These are phyloP conservation scores for Hypomecis atomaria DNA, from an alignment of 2,888 invertebrate genomes.

Conservation along the genomic window DNA sequence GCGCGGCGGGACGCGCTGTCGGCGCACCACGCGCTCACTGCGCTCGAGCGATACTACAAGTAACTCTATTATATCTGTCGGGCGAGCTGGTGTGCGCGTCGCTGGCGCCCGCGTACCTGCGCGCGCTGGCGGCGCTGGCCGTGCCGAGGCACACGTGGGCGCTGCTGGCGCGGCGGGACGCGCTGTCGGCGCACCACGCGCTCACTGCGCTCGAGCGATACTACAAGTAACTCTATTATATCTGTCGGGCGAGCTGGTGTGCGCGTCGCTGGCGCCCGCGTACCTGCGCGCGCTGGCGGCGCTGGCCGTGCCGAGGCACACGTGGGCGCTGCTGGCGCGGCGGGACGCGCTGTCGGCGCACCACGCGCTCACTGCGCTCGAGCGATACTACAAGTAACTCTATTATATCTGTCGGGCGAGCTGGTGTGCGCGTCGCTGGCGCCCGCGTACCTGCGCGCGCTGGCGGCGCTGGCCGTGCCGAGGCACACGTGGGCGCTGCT, in stretches of 20 bases:
- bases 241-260: conserved; percentile 93
- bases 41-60: conserved; percentile 89
- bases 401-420: conserved; percentile 87
- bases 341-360: conserved; percentile 72
- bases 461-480: conserved; percentile 91
- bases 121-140: conserved; percentile 93
- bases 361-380: conserved; percentile 86
- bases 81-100: conserved; percentile 94
- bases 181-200: conserved; percentile 71
- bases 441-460: conserved; percentile 94
- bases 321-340: conserved; percentile 85
- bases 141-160: conserved; percentile 90
- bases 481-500: conserved; percentile 88
- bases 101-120: conserved; percentile 93
- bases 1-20: conserved; percentile 70
- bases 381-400: conserved; percentile 87
- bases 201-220: conserved; percentile 88
- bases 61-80: conserved; percentile 83
- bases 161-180: conserved; percentile 70
- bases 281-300: conserved; percentile 95
- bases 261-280: conserved; percentile 92
- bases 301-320: conserved; percentile 89
- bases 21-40: conserved; percentile 76
- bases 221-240: conserved; percentile 78
- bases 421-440: conserved; percentile 93